A percentile compares a stretch with the other conserved stretches of the same genome.
Evolutionary conservation across 2,797 vertebrate genomes (phyloP).

Genomic region (Macropodus opercularis): DNA sequence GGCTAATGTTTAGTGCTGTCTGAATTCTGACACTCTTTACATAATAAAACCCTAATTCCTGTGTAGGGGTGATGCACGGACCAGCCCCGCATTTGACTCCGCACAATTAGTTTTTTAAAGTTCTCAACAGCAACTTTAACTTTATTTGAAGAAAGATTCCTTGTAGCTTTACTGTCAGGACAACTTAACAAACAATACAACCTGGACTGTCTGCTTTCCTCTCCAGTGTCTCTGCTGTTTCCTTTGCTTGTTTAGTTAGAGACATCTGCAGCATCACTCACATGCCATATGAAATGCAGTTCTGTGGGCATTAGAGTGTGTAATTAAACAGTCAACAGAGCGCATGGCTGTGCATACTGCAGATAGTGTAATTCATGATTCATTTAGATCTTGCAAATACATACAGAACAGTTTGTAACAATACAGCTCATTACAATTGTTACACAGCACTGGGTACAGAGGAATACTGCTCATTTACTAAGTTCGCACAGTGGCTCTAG

Average conservation of each 20-base stretch:
- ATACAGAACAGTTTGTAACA: neutral
- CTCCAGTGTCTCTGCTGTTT: slow-evolving; percentile 12
- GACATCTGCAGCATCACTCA: slow-evolving; percentile 23
- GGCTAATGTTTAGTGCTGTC: slow-evolving; percentile 21
- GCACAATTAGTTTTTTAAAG: slow-evolving; percentile 14
- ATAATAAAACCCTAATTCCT: slow-evolving; percentile 21
- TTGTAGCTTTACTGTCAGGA: slow-evolving; percentile 20
- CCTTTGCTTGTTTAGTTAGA: neutral
- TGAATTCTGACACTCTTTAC: slow-evolving; percentile 29
- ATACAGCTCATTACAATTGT: slow-evolving; percentile 1
- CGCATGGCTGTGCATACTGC: slow-evolving; percentile 15
- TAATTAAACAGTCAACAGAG: slow-evolving; percentile 17
- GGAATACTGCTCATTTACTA: neutral
- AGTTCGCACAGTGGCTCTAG: neutral
- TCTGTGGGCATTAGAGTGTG: neutral
- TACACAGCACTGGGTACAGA: neutral
- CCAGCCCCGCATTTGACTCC: slow-evolving; percentile 9
- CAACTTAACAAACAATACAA: slow-evolving; percentile 24
- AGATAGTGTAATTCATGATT: slow-evolving; percentile 23
- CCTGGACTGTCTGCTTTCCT: slow-evolving; percentile 10
- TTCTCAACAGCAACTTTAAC: slow-evolving; percentile 23
- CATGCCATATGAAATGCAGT: slow-evolving; percentile 18
- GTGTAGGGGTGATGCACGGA: neutral
- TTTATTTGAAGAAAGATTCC: slow-evolving; percentile 24
- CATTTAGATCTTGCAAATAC: neutral